Evolutionary conservation across 2,113 vertebrate genomes (phyloP), one percentile per base, ranked within the genome.

Genomic region (Clarias batrachus): DNA sequence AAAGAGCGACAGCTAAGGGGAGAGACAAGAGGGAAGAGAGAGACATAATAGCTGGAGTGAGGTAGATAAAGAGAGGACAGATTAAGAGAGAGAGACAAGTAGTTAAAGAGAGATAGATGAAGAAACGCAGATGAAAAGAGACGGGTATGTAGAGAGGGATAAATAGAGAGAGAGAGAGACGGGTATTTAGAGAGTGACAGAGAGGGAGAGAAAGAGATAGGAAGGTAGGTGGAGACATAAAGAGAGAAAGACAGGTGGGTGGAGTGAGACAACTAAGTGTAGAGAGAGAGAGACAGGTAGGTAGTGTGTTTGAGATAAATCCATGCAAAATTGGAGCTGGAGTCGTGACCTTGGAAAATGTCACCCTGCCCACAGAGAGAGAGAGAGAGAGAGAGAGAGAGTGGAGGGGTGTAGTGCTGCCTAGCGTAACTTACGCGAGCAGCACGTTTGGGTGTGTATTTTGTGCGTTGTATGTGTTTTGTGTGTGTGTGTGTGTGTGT

Each of bases 281-380:
- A 14, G 23, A 30, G 41, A 66, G 48, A 25, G 74, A 21, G 54
- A 60, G 77, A 41, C 13, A 23, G 85, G 65, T 27, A 37, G 33
- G 83, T 13, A 48, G 84, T 59, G 86, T 81, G 85, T 88, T 89
- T 91, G 82, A 84, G 77, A 90, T 85, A 91, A 91, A 92, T 82
- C 85, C 86, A 88, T 83, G 87, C 88, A 84, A 89, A 91, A 92
- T 85, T 80, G 84, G 83, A 88, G 89, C 90, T 52, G 57, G 87
- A 92, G 92, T 87, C 91, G n/a, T 90, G 92, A 93, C 94, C 93
- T 94, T 94, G 94, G 91, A 90, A 94, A 94, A 94, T 94, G 92
- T 93, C 92, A 94, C 89, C 89, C 83, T 84, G 90, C 91, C 92
- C 89, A 91, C 65, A 62, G 56, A 52, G 68, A 65, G 65, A 41